phyloP scores from a whole-genome alignment of 2,888 invertebrate genomes.

The Drosophila tanythrix region DNA sequence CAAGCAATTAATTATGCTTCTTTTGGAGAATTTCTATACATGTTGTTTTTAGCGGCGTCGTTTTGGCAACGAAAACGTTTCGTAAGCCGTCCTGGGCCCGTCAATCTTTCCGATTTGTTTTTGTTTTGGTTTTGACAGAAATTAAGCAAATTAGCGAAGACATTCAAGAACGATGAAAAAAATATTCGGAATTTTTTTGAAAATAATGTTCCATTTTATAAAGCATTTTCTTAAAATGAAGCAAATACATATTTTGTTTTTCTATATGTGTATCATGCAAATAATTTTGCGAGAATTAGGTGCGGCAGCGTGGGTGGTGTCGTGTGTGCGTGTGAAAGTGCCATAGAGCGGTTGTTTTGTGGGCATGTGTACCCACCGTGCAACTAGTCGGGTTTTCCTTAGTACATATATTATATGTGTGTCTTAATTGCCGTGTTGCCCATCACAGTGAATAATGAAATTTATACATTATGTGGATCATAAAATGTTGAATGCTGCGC shows the following conservation, averaged over 20 bases:
- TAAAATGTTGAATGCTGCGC: constrained; percentile 30
- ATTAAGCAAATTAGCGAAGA: constrained; percentile 75
- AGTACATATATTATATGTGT: constrained; percentile 9
- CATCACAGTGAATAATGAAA: constrained; percentile 32
- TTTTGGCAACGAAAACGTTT: constrained; percentile 48
- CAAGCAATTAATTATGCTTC: constrained; percentile 59
- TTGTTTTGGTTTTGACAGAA: constrained; percentile 58
- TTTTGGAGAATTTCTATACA: constrained; percentile 70
- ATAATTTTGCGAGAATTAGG: constrained; percentile 57
- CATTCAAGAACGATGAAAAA: constrained; percentile 44
- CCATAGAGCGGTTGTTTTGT: constrained; percentile 33
- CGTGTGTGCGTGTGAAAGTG: constrained; percentile 63
- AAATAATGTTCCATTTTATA: constrained; percentile 47
- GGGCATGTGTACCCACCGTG: constrained; percentile 31
- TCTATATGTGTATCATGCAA: constrained; percentile 24
- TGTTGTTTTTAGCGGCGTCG: constrained; percentile 54
- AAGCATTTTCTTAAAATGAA: constrained; percentile 28
- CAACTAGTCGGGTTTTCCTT: constrained; percentile 35
- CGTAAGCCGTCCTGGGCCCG: constrained; percentile 34
- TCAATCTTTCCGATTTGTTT: constrained; percentile 2
- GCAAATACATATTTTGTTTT: constrained; percentile 11
- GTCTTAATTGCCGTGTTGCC: constrained; percentile 36
- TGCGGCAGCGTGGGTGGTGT: constrained; percentile 50
- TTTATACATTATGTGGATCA: constrained; percentile 14
- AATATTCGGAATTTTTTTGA: constrained; percentile 44